phyloP scores from a whole-genome alignment of 2,797 vertebrate species.

The Amazona ochrocephala region DNA sequence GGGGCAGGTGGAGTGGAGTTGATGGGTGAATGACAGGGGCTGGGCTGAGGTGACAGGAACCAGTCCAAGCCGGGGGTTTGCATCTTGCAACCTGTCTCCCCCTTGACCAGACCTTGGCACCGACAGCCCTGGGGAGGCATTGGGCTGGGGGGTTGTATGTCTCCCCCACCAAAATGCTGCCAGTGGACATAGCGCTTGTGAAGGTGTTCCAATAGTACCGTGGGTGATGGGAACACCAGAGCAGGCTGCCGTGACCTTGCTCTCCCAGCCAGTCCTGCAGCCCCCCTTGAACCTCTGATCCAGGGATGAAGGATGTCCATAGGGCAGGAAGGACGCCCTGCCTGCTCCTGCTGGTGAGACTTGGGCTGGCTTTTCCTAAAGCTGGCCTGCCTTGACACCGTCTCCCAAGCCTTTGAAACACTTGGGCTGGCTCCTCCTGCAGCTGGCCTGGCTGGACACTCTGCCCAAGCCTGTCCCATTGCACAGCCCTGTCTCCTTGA shows the following conservation, averaged over 20 bases:
- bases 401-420: background rate
- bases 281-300: background rate
- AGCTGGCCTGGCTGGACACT: background rate
- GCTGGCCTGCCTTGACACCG: background rate
- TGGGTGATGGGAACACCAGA: rapidly evolving
- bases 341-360: background rate
- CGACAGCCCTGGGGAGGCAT: background rate
- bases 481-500: background rate
- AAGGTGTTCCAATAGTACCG: background rate
- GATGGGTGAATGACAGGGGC: background rate
- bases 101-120: background rate
- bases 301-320: background rate
- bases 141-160: rapidly evolving
- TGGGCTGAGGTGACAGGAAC: background rate
- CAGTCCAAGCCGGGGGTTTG: background rate
- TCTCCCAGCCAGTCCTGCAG: background rate
- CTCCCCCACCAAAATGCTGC: background rate
- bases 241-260: background rate
- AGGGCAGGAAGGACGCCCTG: background rate
- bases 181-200: rapidly evolving
- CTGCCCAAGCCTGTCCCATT: background rate
- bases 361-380: background rate
- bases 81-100: background rate
- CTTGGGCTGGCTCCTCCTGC: background rate
- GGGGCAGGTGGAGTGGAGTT: background rate